Base-by-base conservation (phyloP, 1,140 invertebrate species). In the Trinorchestia longiramus region DNA sequence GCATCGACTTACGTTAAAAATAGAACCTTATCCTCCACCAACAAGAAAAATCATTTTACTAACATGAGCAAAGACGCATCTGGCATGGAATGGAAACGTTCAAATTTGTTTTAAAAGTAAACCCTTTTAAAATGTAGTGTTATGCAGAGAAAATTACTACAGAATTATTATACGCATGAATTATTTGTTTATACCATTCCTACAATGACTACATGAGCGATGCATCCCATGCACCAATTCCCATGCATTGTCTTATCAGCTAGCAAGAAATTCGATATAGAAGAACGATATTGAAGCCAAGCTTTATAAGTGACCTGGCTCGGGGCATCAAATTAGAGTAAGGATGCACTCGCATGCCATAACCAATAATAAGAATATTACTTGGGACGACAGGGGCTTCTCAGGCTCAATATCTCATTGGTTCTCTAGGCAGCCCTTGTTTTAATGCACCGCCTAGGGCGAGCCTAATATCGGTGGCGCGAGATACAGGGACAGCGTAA, bases 391-490 rank as follows among this genome's bases (percentile, higher is more conserved):
- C 6, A 43, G 43, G n/a, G 43, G 92, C 92, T 45, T 94, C 92
- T 94, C 43, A 43, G 44, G 92, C 92, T 94, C 92, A 94, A 94
- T 94, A 94, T 45, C 92, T 94, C 92, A 47, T 94, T 94, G 92
- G 43, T 47, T 45, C 43, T 0, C n/a, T 90, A 4, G 41, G 11
- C 88, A 42, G 62, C 11, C 36, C 88, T 90, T 42, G 88, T 42
- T 90, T 90, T 90, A 90, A 90, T 17, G 88, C 88, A 28, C 4
- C 36, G 4, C 41, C 43, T 41, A 3, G 43, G 88, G 88, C 88
- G 4, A 11, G n/a, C 15, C 62, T 53, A 36, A 1, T 3, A 36
- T 3, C 62, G 28, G 62, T 28, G 15, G 11, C 15, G 62, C 3
- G 62, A 28, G 62, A 11, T 77, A 1, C 15, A 36, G 62, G 62